Evolutionary conservation across 2,113 vertebrate genomes (phyloP), one percentile per base, ranked within the genome.

Genomic region (Cygnus atratus): DNA sequence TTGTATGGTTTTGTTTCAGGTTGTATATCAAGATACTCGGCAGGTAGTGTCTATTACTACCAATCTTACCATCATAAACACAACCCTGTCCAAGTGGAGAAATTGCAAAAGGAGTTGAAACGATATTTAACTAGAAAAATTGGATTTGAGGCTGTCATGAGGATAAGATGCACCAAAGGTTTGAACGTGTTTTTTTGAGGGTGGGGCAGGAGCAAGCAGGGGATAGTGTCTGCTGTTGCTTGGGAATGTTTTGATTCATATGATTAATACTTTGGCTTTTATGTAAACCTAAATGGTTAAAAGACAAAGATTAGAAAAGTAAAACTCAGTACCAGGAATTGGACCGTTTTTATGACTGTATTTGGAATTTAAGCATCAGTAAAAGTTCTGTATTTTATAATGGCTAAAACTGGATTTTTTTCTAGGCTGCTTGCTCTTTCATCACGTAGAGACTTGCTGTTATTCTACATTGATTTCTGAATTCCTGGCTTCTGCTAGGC

Each of bases 141-240:
- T 89, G 99, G 99, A 41, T 99, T 99, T 91, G 99, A 99, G 93
- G 99, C 99, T 19, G 99, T 99, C 90, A 99, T 99, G 99, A 99
- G 99, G 95, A 99, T 99, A 98, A 99, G 99, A 76, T 99, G 99
- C 96, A 99, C 99, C 76, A 99, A 99, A 99, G 99, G 99, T 99
- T 28, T 87, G 96, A 66, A 31, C 7, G 3, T 9, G 3, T 17
- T 62, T 5, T 35, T 21, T 43, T 71, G 21, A 6, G 29, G 6
- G 5, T 0, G 3, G 20, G 52, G 13, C 29, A 33, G 20, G 55
- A 39, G 20, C 1, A 11, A 52, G 12, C 22, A 25, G 24, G 50
- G 50, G 14, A 22, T 2, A 28, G 25, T 39, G 4, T 71, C 90
- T 78, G 80, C 74, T 89, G 21, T 52, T 78, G 6, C 16, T 79